Base-by-base conservation (phyloP, 2,888 invertebrate genomes). In the Cremastinae sp. region DNA sequence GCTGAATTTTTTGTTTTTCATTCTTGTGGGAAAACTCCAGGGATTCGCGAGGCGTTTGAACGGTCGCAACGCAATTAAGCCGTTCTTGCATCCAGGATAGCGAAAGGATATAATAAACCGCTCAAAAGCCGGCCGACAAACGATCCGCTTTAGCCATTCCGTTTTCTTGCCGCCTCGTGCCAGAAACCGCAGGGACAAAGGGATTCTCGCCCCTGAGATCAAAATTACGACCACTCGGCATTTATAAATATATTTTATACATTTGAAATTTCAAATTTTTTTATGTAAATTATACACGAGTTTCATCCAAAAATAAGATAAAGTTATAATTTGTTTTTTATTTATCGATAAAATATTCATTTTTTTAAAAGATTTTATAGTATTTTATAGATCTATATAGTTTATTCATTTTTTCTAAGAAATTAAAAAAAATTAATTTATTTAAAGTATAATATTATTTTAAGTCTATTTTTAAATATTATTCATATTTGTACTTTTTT, bases 21-120 rank as follows among this genome's bases (percentile, higher is more conserved):
- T 28, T 28, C 28, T 28, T 2, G 5, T 2, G 28, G 28, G 5
- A 28, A 28, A 3, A 3, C 68, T 74, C 68, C 49, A 41, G 68
- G 68, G 74, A 66, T 74, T 68, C 53, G 5, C 59, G 3, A 47
- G 54, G 54, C 56, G 68, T 74, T 74, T 74, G 56, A 74, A 68
- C 68, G 54, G 47, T 47, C 47, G 65, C 68, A 41, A 61, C 12
- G 74, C 74, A 74, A 74, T 74, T 74, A 68, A 74, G 68, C 68
- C 61, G 45, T 28, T 45, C 28, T 61, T 53, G n/a, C 28, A 28
- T 5, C 2, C 28, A 28, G 61, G 36, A 59, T 36, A 56, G 59
- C 28, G 8, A 62, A 62, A 68, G 54, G 49, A 68, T 49, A 66
- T 59, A 61, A 14, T 8, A 59, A 61, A 45, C 59, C 45, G 28